phyloP scores from a whole-genome alignment of 2,113 vertebrate species.

The Emydocephalus ijimae region DNA sequence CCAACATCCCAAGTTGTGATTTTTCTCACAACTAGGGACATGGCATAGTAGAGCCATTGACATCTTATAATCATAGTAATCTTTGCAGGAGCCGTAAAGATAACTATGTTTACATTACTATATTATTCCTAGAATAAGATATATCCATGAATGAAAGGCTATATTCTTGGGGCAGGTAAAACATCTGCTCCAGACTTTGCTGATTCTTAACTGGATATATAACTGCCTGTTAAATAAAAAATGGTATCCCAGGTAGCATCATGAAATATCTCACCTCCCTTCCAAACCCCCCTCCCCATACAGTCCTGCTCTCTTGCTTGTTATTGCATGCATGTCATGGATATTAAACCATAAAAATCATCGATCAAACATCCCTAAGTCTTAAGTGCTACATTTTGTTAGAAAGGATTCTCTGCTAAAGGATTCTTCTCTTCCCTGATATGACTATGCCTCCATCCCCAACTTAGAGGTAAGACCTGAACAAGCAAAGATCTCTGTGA shows the following conservation, averaged over 20 bases:
- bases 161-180: not conserved
- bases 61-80: not conserved
- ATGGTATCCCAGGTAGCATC: not conserved
- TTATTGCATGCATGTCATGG: not conserved
- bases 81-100: not conserved
- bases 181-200: not conserved
- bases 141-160: too few relatives aligned
- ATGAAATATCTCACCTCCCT: not conserved
- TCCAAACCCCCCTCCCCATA: rapidly evolving
- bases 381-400: too few relatives aligned
- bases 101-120: not conserved
- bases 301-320: not conserved
- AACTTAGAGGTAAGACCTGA: not conserved
- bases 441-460: not conserved
- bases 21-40: not conserved
- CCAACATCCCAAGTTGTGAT: not conserved
- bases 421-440: not conserved
- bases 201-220: not conserved
- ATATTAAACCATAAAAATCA: not conserved
- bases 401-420: not conserved
- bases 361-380: not conserved
- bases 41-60: not conserved
- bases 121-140: not conserved
- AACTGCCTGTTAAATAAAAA: not conserved
- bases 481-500: not conserved